Evolutionary conservation across 2,113 vertebrate species (phyloP).

Genomic region (Heloderma charlesbogerti): DNA sequence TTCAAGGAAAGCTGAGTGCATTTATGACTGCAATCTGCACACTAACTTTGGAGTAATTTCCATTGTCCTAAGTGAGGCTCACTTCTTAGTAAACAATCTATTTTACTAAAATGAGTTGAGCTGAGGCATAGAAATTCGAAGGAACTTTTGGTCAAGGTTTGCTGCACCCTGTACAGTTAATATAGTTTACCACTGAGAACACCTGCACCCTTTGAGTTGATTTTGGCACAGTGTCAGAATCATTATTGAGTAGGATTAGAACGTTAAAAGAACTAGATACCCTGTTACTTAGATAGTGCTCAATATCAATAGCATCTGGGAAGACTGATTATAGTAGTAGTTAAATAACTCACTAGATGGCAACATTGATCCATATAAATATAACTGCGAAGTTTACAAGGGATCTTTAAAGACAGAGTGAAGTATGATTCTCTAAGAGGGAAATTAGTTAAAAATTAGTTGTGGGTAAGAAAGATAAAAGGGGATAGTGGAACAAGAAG

Average conservation of each 20-base stretch:
- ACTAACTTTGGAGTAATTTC: background rate
- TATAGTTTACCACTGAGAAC: background rate
- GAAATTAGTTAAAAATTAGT: background rate
- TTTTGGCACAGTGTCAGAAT: conserved; percentile 25
- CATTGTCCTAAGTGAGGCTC: too few relatives aligned
- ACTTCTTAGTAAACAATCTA: background rate
- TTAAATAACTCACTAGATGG: conserved; percentile 68
- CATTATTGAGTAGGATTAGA: conserved; percentile 16
- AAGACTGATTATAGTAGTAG: background rate
- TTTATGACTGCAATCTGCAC: background rate
- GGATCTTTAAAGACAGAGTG: background rate
- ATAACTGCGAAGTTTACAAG: background rate
- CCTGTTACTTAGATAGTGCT: background rate
- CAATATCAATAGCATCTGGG: accelerated
- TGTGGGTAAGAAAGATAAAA: conserved; percentile 30
- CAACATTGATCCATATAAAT: conserved; percentile 57
- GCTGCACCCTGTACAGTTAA: background rate
- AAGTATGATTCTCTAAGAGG: background rate
- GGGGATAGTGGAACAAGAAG: background rate
- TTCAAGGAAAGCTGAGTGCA: background rate
- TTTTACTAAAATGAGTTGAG: background rate
- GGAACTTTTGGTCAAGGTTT: background rate
- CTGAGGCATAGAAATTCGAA: background rate
- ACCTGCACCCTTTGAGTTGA: background rate
- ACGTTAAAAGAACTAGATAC: conserved; percentile 5